Base-by-base conservation (phyloP, 2,797 vertebrate genomes). In the Sebastes goodei region DNA sequence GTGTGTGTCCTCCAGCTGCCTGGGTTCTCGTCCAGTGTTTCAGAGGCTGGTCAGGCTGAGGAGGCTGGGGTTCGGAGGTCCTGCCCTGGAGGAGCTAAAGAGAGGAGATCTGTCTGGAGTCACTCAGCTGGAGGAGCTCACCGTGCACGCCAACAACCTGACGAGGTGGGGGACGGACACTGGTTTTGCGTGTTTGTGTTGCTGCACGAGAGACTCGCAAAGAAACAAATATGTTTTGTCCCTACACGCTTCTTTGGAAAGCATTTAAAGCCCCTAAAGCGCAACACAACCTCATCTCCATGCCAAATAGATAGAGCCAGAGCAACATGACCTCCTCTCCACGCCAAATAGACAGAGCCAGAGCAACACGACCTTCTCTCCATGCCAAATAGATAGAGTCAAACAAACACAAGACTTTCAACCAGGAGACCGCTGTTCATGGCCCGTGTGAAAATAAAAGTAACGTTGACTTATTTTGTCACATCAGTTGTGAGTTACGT, bases 101-200 rank as follows among this genome's bases (percentile, higher is more conserved):
- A 71, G n/a, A 30, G 55, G 60, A 57, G 92, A 89, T 29, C 76
- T 94, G 76, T 29, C 21, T 8, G 92, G 92, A 63, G 83, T 94
- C 71, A 62, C 73, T 3, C 53, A 89, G 76, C 79, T 94, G 78
- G 88, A 93, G n/a, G 80, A 90, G 57, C 86, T 93, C 33, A 88
- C 68, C 0, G 62, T 93, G 32, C 23, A 90, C 1, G 90, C 76
- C 25, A 87, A 93, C 85, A 91, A 89, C 68, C 79, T 94, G 70
- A 20, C 0, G 5, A 89, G 91, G 93, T 94, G 7, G 1, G 12
- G 1, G 4, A 62, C 9, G 56, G 7, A 17, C 46, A 8, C 46
- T 49, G 38, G 12, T 42, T 42, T 42, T 6, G 12, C 60, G 15
- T 9, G 27, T 69, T n/a, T 68, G 53, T 60, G 35, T 65, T 20